Base-by-base conservation (phyloP, 2,888 invertebrate species). In the Salpingus planirostris region DNA sequence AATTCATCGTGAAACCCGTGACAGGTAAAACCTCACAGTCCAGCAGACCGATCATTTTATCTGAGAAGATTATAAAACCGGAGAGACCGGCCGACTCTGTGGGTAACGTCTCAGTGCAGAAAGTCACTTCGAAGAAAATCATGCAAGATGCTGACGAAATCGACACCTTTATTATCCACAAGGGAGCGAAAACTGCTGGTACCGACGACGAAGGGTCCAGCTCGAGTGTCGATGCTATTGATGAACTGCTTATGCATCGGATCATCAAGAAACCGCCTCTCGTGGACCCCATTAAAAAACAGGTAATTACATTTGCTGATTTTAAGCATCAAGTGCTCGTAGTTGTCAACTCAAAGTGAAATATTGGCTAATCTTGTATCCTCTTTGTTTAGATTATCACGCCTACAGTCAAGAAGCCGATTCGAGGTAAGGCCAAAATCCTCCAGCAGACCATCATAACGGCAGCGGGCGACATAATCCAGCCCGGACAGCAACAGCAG, bases 371-470 rank as follows among this genome's bases (percentile, higher is more conserved):
- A n/a, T n/a, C n/a, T n/a, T n/a, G n/a, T n/a, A n/a, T n/a, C n/a
- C n/a, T n/a, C n/a, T n/a, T n/a, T n/a, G n/a, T n/a, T n/a, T n/a
- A n/a, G n/a, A n/a, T n/a, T n/a, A n/a, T n/a, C n/a, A 15, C 29
- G 6, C 18, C 29, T 2, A 21, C 25, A 2, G 21, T 33, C 3
- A 15, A 38, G 40, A 27, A 27, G 18, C 5, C 18, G 5, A 5
- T 4, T 34, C 10, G 34, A 18, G 59, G 60, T 1, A 63, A 64
- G 38, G 60, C 63, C 3, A 62, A 60, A 34, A 64, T 64, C 32
- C 40, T 64, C 8, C 62, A 64, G 33, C 64, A 65, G 40, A 62
- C 66, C 0, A 66, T 66, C 13, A 65, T 66, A 14, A 62, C 63
- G 15, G 59, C 66, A 2, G 53, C 57, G 2, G 62, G 62, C 8